A percentile compares a stretch with the other conserved stretches of the same genome.
These are phyloP conservation scores for Lithobates sylvaticus DNA, from an alignment of 2,797 vertebrate species.

Conservation along the genomic window DNA sequence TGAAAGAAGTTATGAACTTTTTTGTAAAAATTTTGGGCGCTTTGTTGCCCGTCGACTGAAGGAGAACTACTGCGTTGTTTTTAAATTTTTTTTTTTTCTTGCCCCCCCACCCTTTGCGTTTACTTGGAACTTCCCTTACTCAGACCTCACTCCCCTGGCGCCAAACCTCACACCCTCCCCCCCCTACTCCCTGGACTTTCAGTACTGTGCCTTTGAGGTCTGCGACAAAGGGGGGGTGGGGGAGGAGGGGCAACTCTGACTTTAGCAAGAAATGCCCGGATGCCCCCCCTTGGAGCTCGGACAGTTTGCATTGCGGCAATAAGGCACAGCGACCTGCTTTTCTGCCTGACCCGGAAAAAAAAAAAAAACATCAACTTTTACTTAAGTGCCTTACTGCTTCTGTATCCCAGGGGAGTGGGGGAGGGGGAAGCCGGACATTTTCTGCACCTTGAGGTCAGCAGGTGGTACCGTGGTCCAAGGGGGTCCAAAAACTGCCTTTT, in stretches of 20 bases:
- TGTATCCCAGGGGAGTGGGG: slow-evolving; percentile 11
- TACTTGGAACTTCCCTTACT: slow-evolving; percentile 10
- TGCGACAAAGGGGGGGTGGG: not conserved
- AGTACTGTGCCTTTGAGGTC: slow-evolving; percentile 52
- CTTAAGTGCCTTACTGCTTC: slow-evolving; percentile 59
- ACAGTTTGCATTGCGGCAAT: slow-evolving; percentile 37
- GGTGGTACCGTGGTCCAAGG: slow-evolving; percentile 7
- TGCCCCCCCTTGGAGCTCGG: slow-evolving; percentile 22
- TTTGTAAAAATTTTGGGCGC: not conserved
- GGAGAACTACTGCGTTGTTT: slow-evolving; percentile 25
- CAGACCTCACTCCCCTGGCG: not conserved
- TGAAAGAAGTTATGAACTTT: slow-evolving; percentile 44
- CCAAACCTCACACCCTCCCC: not conserved
- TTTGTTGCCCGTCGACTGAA: slow-evolving; percentile 39
- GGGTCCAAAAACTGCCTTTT: slow-evolving; percentile 36
- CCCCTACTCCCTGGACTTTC: not conserved
- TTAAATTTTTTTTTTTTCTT: not conserved
- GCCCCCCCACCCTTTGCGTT: not conserved
- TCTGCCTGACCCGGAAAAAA: slow-evolving; percentile 31
- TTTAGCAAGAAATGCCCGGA: slow-evolving; percentile 16
- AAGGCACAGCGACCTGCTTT: slow-evolving; percentile 43
- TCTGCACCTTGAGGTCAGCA: slow-evolving; percentile 36
- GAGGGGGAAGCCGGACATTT: not conserved
- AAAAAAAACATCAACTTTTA: slow-evolving; percentile 22
- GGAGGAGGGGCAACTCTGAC: not conserved